Evolutionary conservation across 53 echinoderm and acorn worm genomes (phyloP).

Genomic region (Arbacia lixula): DNA sequence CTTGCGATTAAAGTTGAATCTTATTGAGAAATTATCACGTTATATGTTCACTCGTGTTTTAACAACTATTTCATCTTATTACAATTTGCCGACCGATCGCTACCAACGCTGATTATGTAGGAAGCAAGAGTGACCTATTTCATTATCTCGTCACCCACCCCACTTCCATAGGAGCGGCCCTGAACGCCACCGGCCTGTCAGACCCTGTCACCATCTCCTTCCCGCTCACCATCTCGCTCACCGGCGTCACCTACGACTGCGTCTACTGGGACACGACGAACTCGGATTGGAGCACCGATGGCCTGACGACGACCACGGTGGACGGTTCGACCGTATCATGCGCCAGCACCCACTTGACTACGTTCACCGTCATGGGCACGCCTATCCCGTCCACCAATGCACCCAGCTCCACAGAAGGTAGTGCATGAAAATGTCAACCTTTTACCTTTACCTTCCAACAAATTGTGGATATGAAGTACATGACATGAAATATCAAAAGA

Average conservation of each 20-base stretch:
- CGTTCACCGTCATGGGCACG: conserved; percentile 72
- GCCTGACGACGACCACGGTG: conserved; percentile 38
- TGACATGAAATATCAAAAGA: no score
- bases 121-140: no score
- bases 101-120: no score
- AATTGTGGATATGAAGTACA: no score
- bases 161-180: conserved; percentile 62
- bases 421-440: not conserved
- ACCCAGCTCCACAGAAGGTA: conserved; percentile 1
- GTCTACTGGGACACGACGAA: conserved; percentile 70
- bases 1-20: no score
- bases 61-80: no score
- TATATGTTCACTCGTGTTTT: no score
- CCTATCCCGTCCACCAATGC: conserved; percentile 46
- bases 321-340: conserved; percentile 56
- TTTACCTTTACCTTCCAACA: no score
- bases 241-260: conserved; percentile 61
- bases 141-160: no score
- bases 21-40: no score
- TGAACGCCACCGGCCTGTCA: conserved; percentile 74
- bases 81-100: no score
- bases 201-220: conserved; percentile 65
- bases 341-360: conserved; percentile 72
- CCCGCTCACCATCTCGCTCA: conserved; percentile 63
- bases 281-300: conserved; percentile 65